phyloP scores from a whole-genome alignment of 2,113 vertebrate species.

The Himantopus leucocephalus region DNA sequence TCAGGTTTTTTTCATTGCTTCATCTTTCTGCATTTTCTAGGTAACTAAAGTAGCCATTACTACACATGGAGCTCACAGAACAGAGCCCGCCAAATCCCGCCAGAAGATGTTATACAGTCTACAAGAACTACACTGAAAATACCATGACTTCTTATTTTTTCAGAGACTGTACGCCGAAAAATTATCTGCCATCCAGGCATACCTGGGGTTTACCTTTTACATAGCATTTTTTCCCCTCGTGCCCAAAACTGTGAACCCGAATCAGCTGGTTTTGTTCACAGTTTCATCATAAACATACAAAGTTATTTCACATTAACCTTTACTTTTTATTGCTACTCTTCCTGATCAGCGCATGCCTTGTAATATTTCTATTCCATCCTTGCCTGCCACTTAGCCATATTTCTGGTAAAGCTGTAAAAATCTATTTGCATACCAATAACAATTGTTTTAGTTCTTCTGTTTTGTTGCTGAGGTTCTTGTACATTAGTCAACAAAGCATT shows the following conservation, averaged over 20 bases:
- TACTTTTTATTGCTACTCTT: background rate
- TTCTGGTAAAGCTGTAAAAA: background rate
- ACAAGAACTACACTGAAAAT: background rate
- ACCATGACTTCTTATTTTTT: background rate
- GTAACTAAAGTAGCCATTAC: background rate
- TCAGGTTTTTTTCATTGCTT: background rate
- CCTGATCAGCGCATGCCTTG: background rate
- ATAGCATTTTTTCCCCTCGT: background rate
- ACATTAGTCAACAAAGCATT: background rate
- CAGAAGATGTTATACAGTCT: background rate
- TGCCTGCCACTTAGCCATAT: accelerated
- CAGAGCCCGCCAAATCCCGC: background rate
- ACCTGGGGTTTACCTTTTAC: background rate
- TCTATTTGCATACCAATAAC: background rate
- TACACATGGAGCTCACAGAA: background rate
- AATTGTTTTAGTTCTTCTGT: background rate
- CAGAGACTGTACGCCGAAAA: background rate
- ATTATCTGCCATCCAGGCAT: background rate
- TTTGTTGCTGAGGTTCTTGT: background rate
- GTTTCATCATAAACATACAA: background rate
- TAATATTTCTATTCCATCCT: background rate
- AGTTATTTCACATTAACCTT: background rate
- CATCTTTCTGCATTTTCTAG: background rate
- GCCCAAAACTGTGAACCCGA: background rate
- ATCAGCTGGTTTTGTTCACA: background rate